Evolutionary conservation across 2,113 vertebrate genomes (phyloP), one percentile per base, ranked within the genome.

Genomic region (Eptesicus fuscus): DNA sequence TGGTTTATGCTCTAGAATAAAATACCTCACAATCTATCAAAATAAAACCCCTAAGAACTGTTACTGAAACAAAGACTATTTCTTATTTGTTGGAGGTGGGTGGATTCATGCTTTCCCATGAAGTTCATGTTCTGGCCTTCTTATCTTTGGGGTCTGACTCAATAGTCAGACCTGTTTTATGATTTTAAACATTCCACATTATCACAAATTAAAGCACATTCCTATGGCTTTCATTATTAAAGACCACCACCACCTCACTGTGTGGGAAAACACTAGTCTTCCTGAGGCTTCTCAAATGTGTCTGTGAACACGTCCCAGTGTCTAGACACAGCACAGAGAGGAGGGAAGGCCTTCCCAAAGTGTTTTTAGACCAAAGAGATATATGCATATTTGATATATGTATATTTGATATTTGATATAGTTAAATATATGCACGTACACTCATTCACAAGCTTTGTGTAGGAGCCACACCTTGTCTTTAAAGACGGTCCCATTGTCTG

Each of bases 171-270:
- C 53, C 85, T 94, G 49, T n/a, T 67, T 76, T 89, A 85, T 90
- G 88, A 95, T 92, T 95, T 69, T 49, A 95, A 96, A 94, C 94
- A 92, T 86, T 96, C 85, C 86, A 83, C 0, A 1, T 53, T 44
- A 92, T 85, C 73, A 47, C 44, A 79, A 90, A 63, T 85, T 84
- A 79, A 74, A 92, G 88, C n/a, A 79, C 37, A 76, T 69, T 92
- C 94, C 85, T 53, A 79, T 35, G 77, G 78, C 82, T 95, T 83
- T 84, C 95, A 73, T 83, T 83, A 78, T 90, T 42, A 85, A 94
- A 95, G 90, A 95, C 12, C 95, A 90, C 82, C 51, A 74, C 42
- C 56, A 76, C 65, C 83, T 88, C 92, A 32, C 53, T 90, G 7
- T 7, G 4, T 22, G n/a, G 74, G 83, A 76, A 90, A 90, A 87